These are phyloP conservation scores for Anastatus disparis DNA, from an alignment of 1,140 invertebrate species.

Conservation along the genomic window DNA sequence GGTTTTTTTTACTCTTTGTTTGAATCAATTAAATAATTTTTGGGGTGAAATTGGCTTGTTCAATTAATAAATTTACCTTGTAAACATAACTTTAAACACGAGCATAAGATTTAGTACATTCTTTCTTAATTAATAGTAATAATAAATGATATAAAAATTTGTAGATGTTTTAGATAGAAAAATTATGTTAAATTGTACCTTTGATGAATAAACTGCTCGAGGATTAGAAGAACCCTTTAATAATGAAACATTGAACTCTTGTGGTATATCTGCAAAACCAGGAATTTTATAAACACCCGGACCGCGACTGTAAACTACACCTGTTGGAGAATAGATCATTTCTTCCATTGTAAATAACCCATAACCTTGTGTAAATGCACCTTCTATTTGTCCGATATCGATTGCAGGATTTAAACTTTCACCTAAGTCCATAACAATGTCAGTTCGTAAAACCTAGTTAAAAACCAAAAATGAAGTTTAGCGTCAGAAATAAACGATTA, in stretches of 20 bases:
- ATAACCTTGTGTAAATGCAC: conserved; percentile 92
- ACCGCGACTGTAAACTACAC: conserved; percentile 82
- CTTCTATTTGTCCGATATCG: conserved; percentile 95
- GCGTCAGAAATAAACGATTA: too few species aligned
- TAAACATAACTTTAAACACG: too few species aligned
- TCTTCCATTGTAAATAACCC: conserved; percentile 92
- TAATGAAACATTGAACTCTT: conserved; percentile 90
- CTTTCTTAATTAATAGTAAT: too few species aligned
- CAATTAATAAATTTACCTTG: too few species aligned
- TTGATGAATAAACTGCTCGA: conserved; percentile 92
- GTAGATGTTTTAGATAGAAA: too few species aligned
- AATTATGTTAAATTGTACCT: too few species aligned
- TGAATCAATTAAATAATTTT: too few species aligned
- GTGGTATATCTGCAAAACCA: conserved; percentile 87
- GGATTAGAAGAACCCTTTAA: conserved; percentile 88
- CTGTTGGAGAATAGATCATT: conserved; percentile 83
- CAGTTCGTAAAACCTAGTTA: conserved; percentile 84
- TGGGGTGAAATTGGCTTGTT: too few species aligned
- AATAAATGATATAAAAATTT: too few species aligned
- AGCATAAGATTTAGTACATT: too few species aligned
- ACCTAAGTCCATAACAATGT: conserved; percentile 96
- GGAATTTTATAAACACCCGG: conserved; percentile 94
- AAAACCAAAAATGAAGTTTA: too few species aligned
- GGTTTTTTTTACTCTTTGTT: too few species aligned
- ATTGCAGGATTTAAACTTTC: conserved; percentile 94